Evolutionary conservation across 1,140 invertebrate genomes (phyloP), one percentile per base, ranked within the genome.

Genomic region (Drosophila rufa): DNA sequence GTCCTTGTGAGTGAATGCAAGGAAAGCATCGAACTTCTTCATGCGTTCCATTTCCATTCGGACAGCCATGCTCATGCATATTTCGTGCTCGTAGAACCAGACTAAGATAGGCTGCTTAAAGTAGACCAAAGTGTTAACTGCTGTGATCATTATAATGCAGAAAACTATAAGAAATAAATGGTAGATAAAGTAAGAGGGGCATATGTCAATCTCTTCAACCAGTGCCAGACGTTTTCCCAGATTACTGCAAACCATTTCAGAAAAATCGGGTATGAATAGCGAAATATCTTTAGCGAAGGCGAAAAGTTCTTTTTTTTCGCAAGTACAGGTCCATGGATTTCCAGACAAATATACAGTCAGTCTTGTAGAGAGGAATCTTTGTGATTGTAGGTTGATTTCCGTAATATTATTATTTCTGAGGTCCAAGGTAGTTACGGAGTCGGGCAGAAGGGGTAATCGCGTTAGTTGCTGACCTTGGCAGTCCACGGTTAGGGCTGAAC

Each of bases 61-160:
- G 7, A 15, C 22, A 15, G 62, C 53, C 12, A 66, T 2, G 22
- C 62, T 66, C 3, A 58, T 2, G 17, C 42, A 66, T 7, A 66
- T 22, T 6, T 58, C 43, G 42, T 66, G 53, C 33, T 66, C 64
- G 33, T 66, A 66, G 36, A 66, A 48, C 64, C 64, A 66, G 12
- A 66, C 36, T 8, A 58, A 19, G 2, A 66, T 14, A 1, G 64
- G 64, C 33, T 66, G 42, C 19, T 43, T 45, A 22, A 58, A 48
- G 33, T 38, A 59, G 9, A 67, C 15, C 12, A 38, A 6, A 7
- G 59, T 19, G 45, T 67, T 59, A 15, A 58, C 2, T 4, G 15
- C 33, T 15, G 27, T 33, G 30, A 33, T 9, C 30, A 33, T 33
- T 33, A 33, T 33, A 33, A 33, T 33, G 30, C 30, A 33, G 30